phyloP scores from a whole-genome alignment of 2,797 vertebrate genomes.

The Clarias fuscus region DNA sequence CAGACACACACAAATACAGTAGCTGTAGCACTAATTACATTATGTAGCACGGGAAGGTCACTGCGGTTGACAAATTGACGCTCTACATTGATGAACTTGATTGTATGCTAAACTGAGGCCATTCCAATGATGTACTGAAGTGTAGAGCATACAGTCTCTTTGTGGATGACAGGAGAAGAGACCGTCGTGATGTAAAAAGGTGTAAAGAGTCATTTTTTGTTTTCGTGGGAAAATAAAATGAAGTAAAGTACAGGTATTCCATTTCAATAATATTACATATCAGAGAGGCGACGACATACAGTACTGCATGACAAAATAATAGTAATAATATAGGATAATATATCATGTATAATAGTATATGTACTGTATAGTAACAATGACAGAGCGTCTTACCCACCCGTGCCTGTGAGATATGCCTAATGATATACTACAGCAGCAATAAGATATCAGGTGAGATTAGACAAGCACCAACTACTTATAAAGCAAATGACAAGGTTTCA shows the following conservation, averaged over 20 bases:
- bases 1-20: background rate
- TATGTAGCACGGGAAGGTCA: background rate
- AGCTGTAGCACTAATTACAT: background rate
- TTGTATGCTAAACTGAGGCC: background rate
- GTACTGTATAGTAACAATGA: background rate
- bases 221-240: background rate
- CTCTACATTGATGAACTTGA: slow-evolving; percentile 2
- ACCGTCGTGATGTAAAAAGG: background rate
- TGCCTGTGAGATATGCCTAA: background rate
- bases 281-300: too few relatives aligned
- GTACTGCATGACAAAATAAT: background rate
- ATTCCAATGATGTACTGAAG: background rate
- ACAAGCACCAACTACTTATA: background rate
- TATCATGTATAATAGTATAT: background rate
- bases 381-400: background rate
- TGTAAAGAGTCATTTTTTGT: background rate
- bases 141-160: background rate
- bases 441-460: background rate
- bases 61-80: background rate
- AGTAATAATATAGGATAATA: too few relatives aligned
- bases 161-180: background rate
- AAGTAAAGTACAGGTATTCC: background rate
- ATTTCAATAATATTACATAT: background rate
- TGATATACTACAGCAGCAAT: background rate
- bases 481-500: background rate